Base-by-base conservation (phyloP, 1,140 invertebrate species). In the Drosophila athabasca region DNA sequence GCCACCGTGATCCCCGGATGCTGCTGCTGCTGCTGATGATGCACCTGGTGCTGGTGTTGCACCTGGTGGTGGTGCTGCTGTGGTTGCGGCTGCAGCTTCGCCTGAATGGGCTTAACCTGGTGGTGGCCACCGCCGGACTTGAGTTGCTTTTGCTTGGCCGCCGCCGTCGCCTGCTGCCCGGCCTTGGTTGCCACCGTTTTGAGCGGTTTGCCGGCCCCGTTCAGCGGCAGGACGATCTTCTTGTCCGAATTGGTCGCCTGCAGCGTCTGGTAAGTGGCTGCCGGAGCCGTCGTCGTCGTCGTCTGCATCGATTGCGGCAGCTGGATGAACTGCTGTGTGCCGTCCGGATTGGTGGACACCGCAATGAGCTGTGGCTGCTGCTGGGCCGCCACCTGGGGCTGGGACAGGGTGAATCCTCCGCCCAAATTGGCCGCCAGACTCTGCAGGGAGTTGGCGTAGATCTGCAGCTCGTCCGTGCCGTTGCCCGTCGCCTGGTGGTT, bases 261-360 rank as follows among this genome's bases (percentile, higher is more conserved):
- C 50, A 90, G 45, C 2, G 90, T 90, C 51, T 91, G 90, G 41
- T 88, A 91, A 0, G 76, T 82, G 17, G 78, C 69, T 5, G 82
- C 57, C 4, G 73, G 67, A 6, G 76, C 35, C 2, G 58, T 55
- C 6, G 73, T 67, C 29, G 24, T 26, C 24, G 24, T 26, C 4
- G 24, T 5, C 24, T 26, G 24, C 24, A 26, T 26, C 24, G 67
- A 55, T 17, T 90, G 76, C 0, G 90, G 90, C 35, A 91, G 29
- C 45, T 91, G 90, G 35, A 91, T 91, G 24, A 91, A 90, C 51
- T 91, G 90, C 22, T 91, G 90, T 0, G 85, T 88, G 1, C 90
- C 90, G 71, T 91, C 88, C 0, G 90, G 62, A 59, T 90, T 90
- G 0, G 90, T 87, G n/a, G 90, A 87, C 1, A 90, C 74, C 0